phyloP scores from a whole-genome alignment of 2,888 invertebrate genomes.

The Athetis lepigone region DNA sequence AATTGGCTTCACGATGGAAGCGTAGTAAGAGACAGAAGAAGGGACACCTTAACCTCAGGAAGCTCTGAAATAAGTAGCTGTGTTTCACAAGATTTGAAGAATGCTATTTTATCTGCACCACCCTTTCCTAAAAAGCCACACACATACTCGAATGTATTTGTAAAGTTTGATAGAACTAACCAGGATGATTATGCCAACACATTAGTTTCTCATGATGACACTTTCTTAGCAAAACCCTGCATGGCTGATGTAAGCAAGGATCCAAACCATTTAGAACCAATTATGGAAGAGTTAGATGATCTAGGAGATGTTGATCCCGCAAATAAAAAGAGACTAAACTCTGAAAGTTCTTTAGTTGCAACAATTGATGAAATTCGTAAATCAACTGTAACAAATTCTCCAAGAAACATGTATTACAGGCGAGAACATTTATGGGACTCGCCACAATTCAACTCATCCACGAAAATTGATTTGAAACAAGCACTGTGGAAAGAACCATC shows the following conservation, averaged over 20 bases:
- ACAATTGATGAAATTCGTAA: conserved; percentile 92
- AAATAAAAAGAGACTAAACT: conserved; percentile 84
- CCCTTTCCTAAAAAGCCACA: conserved; percentile 84
- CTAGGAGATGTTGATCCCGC: conserved; percentile 83
- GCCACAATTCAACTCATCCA: conserved; percentile 77
- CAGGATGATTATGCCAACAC: conserved; percentile 90
- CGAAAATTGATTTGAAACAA: conserved; percentile 82
- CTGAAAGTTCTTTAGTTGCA: conserved; percentile 91
- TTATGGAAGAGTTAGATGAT: conserved; percentile 91
- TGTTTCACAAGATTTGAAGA: conserved; percentile 85
- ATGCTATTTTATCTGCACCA: conserved; percentile 84
- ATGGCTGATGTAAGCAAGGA: conserved; percentile 88
- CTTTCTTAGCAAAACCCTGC: conserved; percentile 90
- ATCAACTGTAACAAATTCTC: conserved; percentile 90
- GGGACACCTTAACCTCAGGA: conserved; percentile 90
- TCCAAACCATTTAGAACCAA: conserved; percentile 89
- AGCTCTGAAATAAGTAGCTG: conserved; percentile 90
- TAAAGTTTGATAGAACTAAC: conserved; percentile 83
- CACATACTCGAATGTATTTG: conserved; percentile 87
- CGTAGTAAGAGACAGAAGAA: conserved; percentile 90
- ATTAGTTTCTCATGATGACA: conserved; percentile 86
- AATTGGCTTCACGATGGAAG: conserved; percentile 92
- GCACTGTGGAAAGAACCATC: conserved; percentile 88
- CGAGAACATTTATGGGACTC: conserved; percentile 88
- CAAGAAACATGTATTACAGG: conserved; percentile 89